Base-by-base conservation (phyloP, 2,888 invertebrate species). In the Mechanitis messenoides region DNA sequence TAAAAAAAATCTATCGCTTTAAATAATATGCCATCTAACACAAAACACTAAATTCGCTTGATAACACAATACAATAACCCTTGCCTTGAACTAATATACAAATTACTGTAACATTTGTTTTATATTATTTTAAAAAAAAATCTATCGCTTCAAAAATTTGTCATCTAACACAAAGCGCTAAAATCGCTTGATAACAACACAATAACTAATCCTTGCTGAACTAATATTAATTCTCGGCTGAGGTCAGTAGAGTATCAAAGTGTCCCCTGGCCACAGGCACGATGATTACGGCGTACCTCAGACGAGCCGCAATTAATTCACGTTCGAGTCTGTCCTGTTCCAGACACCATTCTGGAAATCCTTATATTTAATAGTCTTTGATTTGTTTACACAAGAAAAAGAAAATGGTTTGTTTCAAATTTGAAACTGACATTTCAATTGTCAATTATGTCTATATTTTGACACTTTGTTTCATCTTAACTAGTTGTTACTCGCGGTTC, bases 251-350 rank as follows among this genome's bases (percentile, higher is more conserved):
- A 55, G 58, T 62, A 59, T 47, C 59, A 45, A 53, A 58, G 53
- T 67, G 68, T 76, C 77, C 79, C 71, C 76, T 76, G 74, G 79
- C 74, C 79, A 72, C 76, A 77, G 74, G 78, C 74, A 73, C 73
- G 76, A 72, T 78, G 79, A 83, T 83, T 79, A 80, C 73, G 79
- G 79, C 70, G 68, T 77, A 81, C 83, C 83, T 84, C 84, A 81
- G 80, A 69, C 73, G 74, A 69, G 79, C 85, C 84, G 76, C 85
- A 87, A 86, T 81, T 83, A 85, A 84, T 85, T 81, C 78, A 76
- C 70, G 71, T 68, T 75, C 76, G 73, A 64, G 66, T 53, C 74
- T 84, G 83, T 80, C 83, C 75, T 69, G 65, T 70, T 67, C 78
- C 78, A 81, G 73, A 69, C 81, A 78, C 74, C 69, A 70, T 70